Conservation (phyloP, 2,888 invertebrate genomes). For the Drosophila setosimentum region DNA sequence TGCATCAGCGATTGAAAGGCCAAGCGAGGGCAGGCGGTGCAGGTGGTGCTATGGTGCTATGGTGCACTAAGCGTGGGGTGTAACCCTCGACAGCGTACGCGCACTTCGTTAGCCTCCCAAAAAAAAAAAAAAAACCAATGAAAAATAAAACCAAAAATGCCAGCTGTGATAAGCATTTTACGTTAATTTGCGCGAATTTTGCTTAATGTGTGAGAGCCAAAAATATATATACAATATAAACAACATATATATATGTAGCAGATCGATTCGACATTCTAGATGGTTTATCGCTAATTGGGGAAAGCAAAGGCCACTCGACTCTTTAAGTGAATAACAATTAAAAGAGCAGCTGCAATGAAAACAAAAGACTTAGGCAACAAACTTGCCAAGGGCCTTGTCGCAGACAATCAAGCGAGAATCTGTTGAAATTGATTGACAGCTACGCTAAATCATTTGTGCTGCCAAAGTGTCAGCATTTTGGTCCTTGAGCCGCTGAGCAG, state of each 20-base stretch:
- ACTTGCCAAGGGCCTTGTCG: slow-evolving; percentile 40
- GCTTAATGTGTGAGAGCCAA: slow-evolving; percentile 67
- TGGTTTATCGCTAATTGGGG: slow-evolving; percentile 76
- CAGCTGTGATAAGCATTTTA: slow-evolving; percentile 62
- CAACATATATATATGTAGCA: slow-evolving; percentile 1
- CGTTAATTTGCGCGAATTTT: slow-evolving; percentile 77
- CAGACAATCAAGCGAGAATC: slow-evolving; percentile 13
- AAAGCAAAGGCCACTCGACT: slow-evolving; percentile 47
- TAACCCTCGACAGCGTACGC: slow-evolving; percentile 72
- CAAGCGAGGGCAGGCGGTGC: slow-evolving; percentile 38
- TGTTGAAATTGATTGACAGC: slow-evolving; percentile 72
- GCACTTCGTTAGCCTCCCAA: slow-evolving; percentile 68
- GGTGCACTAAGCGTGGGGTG: slow-evolving; percentile 60
- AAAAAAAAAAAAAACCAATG: not conserved
- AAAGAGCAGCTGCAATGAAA: slow-evolving; percentile 27
- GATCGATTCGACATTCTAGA: slow-evolving; percentile 46
- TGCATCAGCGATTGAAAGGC: slow-evolving; percentile 45
- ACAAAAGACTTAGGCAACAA: slow-evolving; percentile 46
- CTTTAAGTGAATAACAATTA: slow-evolving; percentile 71
- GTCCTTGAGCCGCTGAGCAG: slow-evolving; percentile 32
- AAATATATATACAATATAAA: not conserved
- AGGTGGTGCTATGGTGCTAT: slow-evolving; percentile 15
- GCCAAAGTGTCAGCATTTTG: slow-evolving; percentile 57
- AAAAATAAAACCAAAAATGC: not conserved
- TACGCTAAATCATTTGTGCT: slow-evolving; percentile 75